Conservation (phyloP, 2,113 vertebrate genomes). For the Odontophorus gujanensis region DNA sequence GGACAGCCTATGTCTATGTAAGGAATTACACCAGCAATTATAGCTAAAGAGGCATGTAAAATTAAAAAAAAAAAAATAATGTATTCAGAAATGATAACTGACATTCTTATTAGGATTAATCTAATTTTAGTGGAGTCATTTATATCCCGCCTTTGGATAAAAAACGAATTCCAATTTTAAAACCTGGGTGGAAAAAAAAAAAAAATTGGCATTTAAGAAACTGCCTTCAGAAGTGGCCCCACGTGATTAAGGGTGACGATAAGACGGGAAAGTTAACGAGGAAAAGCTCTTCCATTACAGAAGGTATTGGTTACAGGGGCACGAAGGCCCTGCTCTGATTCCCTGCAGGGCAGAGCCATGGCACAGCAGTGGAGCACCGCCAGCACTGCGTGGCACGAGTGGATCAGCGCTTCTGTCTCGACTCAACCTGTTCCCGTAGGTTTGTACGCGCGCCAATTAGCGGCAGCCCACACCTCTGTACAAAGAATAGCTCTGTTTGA, state of each 20-base stretch:
- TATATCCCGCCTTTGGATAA: conserved; percentile 68
- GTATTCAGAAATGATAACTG: conserved; percentile 68
- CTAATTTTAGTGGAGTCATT: conserved; percentile 74
- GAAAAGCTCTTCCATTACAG: conserved; percentile 13
- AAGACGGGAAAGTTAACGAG: neutral
- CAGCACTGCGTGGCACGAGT: neutral
- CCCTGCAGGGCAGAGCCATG: neutral
- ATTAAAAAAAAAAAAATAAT: conserved; percentile 32
- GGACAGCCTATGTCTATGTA: conserved; percentile 63
- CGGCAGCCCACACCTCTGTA: neutral
- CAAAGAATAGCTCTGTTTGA: neutral
- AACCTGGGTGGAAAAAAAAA: conserved; percentile 31
- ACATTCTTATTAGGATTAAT: conserved; percentile 74
- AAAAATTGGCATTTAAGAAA: conserved; percentile 50
- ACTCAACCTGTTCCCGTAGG: neutral
- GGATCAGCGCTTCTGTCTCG: neutral
- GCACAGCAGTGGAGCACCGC: too few relatives aligned
- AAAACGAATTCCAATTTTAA: conserved; percentile 67
- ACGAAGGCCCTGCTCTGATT: neutral
- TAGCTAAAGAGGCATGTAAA: conserved; percentile 68
- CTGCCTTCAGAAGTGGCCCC: conserved; percentile 52
- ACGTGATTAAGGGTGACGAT: conserved; percentile 21
- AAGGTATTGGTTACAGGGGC: conserved; percentile 17
- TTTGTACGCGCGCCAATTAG: neutral
- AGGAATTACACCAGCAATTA: conserved; percentile 72